A percentile compares a stretch with the other conserved stretches of the same genome.
Evolutionary conservation across 1,140 invertebrate genomes (phyloP).

Genomic region (Bombus ignitus): DNA sequence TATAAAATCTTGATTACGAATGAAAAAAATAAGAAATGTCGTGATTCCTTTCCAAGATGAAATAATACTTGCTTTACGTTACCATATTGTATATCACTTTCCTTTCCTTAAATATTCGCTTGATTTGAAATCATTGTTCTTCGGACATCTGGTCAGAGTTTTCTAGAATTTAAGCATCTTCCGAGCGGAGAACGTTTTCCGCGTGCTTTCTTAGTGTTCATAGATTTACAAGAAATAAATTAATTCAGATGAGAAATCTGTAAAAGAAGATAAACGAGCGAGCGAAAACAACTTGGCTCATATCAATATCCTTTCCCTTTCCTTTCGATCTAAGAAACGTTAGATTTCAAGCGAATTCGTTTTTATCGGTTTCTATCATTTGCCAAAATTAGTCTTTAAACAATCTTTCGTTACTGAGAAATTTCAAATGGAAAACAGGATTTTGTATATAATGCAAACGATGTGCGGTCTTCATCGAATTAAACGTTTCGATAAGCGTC

Average conservation of each 20-base stretch:
- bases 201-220: slow-evolving; percentile 82
- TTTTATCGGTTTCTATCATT: background rate
- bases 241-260: slow-evolving; percentile 73
- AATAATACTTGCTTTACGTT: background rate
- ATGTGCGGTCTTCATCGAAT: background rate
- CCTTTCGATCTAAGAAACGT: background rate
- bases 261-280: slow-evolving; percentile 49
- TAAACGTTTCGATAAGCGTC: background rate
- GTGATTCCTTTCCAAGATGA: background rate
- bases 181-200: slow-evolving; percentile 73
- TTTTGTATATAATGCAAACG: background rate
- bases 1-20: background rate
- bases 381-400: background rate
- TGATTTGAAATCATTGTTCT: background rate
- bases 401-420: background rate
- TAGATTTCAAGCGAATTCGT: background rate
- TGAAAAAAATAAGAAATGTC: too few species aligned
- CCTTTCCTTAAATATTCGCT: background rate
- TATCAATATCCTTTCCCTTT: slow-evolving; percentile 17
- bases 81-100: background rate
- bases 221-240: slow-evolving; percentile 81
- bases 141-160: slow-evolving; percentile 61
- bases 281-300: slow-evolving; percentile 37
- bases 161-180: slow-evolving; percentile 75
- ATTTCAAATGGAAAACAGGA: background rate